phyloP scores from a whole-genome alignment of 2,113 vertebrate species.

The Psettodes erumei region DNA sequence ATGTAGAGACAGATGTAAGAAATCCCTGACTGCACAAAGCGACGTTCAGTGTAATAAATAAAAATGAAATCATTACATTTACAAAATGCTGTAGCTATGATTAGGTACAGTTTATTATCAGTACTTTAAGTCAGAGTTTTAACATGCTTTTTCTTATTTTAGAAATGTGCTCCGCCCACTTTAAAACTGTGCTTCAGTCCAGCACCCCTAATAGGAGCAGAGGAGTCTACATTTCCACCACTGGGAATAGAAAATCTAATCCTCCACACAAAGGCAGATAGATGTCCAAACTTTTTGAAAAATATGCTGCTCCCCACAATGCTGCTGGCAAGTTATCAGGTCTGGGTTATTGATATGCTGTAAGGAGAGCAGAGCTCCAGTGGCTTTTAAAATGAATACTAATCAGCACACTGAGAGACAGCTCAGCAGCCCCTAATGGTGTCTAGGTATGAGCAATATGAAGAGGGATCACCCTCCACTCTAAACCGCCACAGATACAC shows the following conservation, averaged over 20 bases:
- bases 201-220: background rate
- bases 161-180: too few relatives aligned
- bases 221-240: constrained; percentile 23
- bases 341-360: constrained; percentile 62
- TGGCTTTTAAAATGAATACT: constrained; percentile 68
- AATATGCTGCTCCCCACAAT: constrained; percentile 55
- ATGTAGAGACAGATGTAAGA: background rate
- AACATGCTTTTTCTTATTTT: too few relatives aligned
- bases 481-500: constrained; percentile 55
- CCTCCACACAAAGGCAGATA: constrained; percentile 39
- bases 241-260: constrained; percentile 41
- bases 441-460: constrained; percentile 49
- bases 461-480: constrained; percentile 63
- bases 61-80: too few relatives aligned
- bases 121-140: too few relatives aligned
- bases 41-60: too few relatives aligned
- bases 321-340: constrained; percentile 45
- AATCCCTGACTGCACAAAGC: too few relatives aligned
- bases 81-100: background rate
- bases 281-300: constrained; percentile 61
- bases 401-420: constrained; percentile 66
- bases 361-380: constrained; percentile 37
- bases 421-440: constrained; percentile 58
- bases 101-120: background rate
- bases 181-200: background rate